A percentile compares a stretch with the other conserved stretches of the same genome.
phyloP scores from a whole-genome alignment of 2,797 vertebrate genomes.

The Vultur gryphus region DNA sequence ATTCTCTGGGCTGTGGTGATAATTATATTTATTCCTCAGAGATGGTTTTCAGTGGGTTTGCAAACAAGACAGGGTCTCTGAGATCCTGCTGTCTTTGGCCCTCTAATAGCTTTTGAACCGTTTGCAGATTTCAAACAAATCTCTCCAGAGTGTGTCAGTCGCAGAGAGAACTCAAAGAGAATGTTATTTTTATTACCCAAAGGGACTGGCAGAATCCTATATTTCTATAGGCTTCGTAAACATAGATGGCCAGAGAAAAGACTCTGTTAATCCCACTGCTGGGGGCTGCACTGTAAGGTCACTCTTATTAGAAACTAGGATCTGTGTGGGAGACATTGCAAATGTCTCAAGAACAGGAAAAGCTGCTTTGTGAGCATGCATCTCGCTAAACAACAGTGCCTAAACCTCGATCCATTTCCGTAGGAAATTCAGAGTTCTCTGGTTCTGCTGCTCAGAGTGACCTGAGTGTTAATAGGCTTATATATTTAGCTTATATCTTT shows the following conservation, averaged over 20 bases:
- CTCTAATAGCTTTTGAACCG: not conserved
- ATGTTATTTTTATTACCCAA: not conserved
- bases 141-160: not conserved
- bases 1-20: not conserved
- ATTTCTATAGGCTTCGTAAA: not conserved
- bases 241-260: not conserved
- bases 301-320: not conserved
- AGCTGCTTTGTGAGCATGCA: not conserved
- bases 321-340: not conserved
- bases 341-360: not conserved
- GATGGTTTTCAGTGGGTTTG: not conserved
- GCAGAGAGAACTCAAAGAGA: not conserved
- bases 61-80: not conserved
- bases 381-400: not conserved
- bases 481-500: not conserved
- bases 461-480: not conserved
- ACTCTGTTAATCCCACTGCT: not conserved
- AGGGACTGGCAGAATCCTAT: not conserved
- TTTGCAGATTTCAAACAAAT: not conserved
- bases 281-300: not conserved
- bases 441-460: not conserved
- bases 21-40: conserved; percentile 24
- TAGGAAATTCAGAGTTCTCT: not conserved
- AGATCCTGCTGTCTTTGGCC: not conserved
- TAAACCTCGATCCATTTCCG: not conserved